Base-by-base conservation (phyloP, 2,113 vertebrate species). In the Isurus oxyrinchus region DNA sequence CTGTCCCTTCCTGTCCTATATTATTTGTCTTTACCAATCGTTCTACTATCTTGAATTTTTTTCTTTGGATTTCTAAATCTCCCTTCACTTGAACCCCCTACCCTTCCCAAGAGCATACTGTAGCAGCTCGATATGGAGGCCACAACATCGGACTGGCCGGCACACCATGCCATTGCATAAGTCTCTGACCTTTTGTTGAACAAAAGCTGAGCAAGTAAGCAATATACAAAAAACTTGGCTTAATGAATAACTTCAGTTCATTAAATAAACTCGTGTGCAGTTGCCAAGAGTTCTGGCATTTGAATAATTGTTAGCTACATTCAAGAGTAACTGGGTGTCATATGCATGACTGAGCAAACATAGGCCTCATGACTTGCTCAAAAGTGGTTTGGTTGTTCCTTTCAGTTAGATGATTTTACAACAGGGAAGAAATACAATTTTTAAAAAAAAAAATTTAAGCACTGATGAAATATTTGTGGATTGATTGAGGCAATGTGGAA, bases 171-270 rank as follows among this genome's bases (percentile, higher is more conserved):
- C 69, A 72, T 72, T 35, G 72, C 72, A 79, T 79, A 79, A n/a
- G 31, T 11, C 72, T 10, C 6, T 79, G 11, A 11, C 27, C 1
- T 35, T 90, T 57, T 76, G 72, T 87, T 35, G 27, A 40, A 81
- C 3, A 40, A 40, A n/a, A 79, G 6, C 49, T 90, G 87, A 90
- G 57, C 10, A 57, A 90, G 53, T 27, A 10, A 90, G 21, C 23
- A 57, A 72, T 19, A 66, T 19, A 19, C 16, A 3, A 66, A 66
- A 66, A 59, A 59, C 35, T n/a, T 16, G 10, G 4, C 19, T 63
- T 93, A 61, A 93, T 63, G 35, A 93, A 93, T 61, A 93, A 11
- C 90, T 93, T 91, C 27, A 63, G 90, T 59, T 93, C 35, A 93
- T 93, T 91, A 63, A 93, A 63, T 40, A n/a, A 63, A 4, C 55